A percentile compares a stretch with the other conserved stretches of the same genome.
phyloP scores from a whole-genome alignment of 2,888 invertebrate species.

The Catotricha subobsoleta region DNA sequence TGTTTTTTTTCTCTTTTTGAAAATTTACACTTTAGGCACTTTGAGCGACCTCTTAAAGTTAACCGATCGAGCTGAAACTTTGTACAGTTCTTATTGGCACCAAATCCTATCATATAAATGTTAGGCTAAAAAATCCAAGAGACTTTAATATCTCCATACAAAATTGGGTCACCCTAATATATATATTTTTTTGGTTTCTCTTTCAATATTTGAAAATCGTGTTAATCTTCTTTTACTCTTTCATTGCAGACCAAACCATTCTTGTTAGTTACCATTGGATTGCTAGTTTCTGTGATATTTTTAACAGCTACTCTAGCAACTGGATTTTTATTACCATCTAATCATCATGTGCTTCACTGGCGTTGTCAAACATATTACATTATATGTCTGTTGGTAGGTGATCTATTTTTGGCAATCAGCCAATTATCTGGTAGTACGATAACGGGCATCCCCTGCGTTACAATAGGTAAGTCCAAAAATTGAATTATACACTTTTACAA shows the following conservation, averaged over 20 bases:
- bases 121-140: no score
- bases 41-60: no score
- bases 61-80: no score
- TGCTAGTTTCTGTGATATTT: constrained; percentile 66
- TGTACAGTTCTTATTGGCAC: no score
- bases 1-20: no score
- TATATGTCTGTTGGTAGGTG: constrained; percentile 62
- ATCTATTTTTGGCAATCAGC: constrained; percentile 58
- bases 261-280: constrained; percentile 55
- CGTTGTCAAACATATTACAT: constrained; percentile 78
- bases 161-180: no score
- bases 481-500: not conserved
- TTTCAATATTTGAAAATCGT: no score
- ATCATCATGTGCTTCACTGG: constrained; percentile 76
- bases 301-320: constrained; percentile 63
- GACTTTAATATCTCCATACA: no score
- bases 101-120: no score
- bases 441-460: constrained; percentile 36
- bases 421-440: constrained; percentile 49
- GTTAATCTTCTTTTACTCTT: no score
- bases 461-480: constrained; percentile 42
- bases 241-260: constrained; percentile 36
- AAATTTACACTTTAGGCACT: no score
- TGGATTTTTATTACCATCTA: constrained; percentile 60
- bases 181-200: no score